phyloP scores from a whole-genome alignment of 2,113 vertebrate genomes.

The Nothocercus julius region DNA sequence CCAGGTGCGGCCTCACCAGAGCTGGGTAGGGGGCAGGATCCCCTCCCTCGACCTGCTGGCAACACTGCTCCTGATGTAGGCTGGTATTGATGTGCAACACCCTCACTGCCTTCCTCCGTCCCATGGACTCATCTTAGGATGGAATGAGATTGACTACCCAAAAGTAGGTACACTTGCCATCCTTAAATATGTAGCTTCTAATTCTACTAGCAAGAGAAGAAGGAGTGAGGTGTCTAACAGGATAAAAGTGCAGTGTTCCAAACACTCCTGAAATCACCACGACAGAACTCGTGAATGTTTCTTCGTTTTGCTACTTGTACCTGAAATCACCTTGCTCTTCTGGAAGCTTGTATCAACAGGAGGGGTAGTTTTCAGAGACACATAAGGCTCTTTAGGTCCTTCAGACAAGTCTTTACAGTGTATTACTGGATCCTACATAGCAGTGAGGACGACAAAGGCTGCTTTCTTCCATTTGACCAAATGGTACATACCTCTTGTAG shows the following conservation, averaged over 20 bases:
- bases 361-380: not conserved
- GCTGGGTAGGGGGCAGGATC: too few species aligned
- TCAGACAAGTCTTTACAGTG: not conserved
- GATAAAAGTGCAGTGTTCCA: not conserved
- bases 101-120: not conserved
- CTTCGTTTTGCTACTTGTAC: not conserved
- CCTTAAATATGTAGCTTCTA: not conserved
- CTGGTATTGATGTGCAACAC: not conserved
- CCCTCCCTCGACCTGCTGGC: too few species aligned
- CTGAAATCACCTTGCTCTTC: not conserved
- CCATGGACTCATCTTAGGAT: not conserved
- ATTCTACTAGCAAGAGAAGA: not conserved
- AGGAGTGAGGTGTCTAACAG: not conserved
- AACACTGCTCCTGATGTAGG: too few species aligned
- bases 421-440: not conserved
- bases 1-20: too few species aligned
- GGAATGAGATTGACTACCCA: not conserved
- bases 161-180: not conserved
- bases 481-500: not conserved
- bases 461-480: not conserved
- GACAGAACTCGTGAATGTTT: not conserved
- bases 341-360: not conserved
- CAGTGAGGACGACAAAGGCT: not conserved
- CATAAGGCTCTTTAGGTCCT: not conserved
- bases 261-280: not conserved